Conservation (phyloP, 2,888 invertebrate genomes). For the Pammene fasciana region DNA sequence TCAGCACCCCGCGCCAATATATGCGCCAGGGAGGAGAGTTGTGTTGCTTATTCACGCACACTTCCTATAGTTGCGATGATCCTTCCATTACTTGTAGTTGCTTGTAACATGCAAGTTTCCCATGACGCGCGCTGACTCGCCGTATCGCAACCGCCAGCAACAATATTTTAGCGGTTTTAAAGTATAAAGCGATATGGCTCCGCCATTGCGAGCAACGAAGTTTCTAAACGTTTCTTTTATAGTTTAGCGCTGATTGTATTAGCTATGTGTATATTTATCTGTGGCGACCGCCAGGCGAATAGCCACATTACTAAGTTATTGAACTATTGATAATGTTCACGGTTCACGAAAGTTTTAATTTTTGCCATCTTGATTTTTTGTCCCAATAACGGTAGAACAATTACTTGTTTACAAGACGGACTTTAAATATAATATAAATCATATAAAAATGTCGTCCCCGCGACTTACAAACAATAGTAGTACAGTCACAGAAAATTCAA, state of each 20-base stretch:
- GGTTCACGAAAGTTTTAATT: too few species aligned
- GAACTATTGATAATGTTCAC: too few species aligned
- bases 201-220: constrained; percentile 29
- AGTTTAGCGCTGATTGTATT: background rate
- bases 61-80: background rate
- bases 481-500: too few species aligned
- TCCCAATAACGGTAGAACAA: too few species aligned
- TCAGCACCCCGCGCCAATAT: too few species aligned
- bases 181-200: constrained; percentile 66
- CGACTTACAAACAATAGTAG: too few species aligned
- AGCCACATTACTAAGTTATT: background rate
- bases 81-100: constrained; percentile 21
- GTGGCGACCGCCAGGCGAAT: background rate
- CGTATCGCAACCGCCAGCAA: constrained; percentile 72
- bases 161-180: constrained; percentile 79
- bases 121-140: constrained; percentile 63
- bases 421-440: too few species aligned
- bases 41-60: too few species aligned
- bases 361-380: too few species aligned
- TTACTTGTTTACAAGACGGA: too few species aligned
- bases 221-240: constrained; percentile 1
- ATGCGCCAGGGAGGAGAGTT: too few species aligned
- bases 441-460: too few species aligned
- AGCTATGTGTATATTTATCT: background rate
- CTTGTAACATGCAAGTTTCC: constrained; percentile 47